phyloP scores from a whole-genome alignment of 2,797 vertebrate genomes.

The Acrossocheilus fasciatus region DNA sequence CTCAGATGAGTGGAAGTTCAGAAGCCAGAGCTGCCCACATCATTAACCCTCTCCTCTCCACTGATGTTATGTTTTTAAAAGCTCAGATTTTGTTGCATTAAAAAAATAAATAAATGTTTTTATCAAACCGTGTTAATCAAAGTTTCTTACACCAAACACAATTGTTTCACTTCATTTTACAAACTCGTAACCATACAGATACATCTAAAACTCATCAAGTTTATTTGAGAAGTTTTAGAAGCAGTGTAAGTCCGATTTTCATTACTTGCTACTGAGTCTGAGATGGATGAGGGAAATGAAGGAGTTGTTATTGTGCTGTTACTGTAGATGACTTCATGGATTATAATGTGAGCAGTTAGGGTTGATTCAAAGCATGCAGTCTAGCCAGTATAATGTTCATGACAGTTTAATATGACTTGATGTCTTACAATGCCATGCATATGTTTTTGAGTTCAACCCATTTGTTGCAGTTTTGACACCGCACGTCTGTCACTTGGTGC shows the following conservation, averaged over 20 bases:
- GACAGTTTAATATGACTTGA: neutral
- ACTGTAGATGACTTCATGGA: neutral
- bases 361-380: neutral
- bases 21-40: conserved; percentile 6
- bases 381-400: neutral
- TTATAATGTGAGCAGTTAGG: neutral
- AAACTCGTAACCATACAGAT: neutral
- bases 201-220: neutral
- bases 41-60: conserved; percentile 22
- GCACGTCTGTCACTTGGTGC: neutral
- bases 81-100: neutral
- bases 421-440: neutral
- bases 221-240: neutral
- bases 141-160: neutral
- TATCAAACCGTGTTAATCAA: neutral
- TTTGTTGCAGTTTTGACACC: neutral
- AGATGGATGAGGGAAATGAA: neutral
- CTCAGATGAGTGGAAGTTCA: conserved; percentile 34
- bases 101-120: neutral
- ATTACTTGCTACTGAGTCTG: neutral
- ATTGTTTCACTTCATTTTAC: neutral
- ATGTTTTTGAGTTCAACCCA: neutral
- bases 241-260: neutral
- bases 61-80: neutral
- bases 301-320: neutral